A percentile compares a stretch with the other conserved stretches of the same genome.
Conservation (phyloP, 2,797 vertebrate genomes). For the Alauda arvensis region DNA sequence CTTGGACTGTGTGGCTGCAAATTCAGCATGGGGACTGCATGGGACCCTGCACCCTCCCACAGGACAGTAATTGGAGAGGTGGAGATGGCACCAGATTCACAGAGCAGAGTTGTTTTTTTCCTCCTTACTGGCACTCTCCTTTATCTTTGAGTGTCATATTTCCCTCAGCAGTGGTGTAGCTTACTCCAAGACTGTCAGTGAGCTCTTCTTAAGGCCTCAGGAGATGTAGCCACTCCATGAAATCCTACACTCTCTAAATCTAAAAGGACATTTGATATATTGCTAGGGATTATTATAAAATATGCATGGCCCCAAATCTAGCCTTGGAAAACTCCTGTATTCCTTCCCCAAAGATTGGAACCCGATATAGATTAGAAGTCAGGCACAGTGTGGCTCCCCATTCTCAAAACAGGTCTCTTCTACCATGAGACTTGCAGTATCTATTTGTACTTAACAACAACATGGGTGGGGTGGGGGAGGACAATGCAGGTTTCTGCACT, state of each 20-base stretch:
- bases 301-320: background rate
- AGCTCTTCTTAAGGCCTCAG: background rate
- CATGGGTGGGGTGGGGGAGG: fast-evolving
- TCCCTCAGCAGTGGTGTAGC: background rate
- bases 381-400: background rate
- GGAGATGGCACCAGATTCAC: background rate
- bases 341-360: background rate
- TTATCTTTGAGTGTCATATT: background rate
- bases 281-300: background rate
- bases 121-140: background rate
- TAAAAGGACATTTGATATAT: background rate
- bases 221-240: background rate
- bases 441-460: background rate
- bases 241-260: background rate
- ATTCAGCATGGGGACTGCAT: background rate
- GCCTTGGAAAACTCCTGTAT: background rate
- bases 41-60: background rate
- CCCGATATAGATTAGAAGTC: background rate
- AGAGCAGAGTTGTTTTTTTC: background rate
- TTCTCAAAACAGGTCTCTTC: background rate
- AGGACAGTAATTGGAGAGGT: background rate
- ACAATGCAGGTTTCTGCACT: fast-evolving
- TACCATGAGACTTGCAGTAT: background rate
- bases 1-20: background rate
- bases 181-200: background rate